phyloP scores from a whole-genome alignment of 2,888 invertebrate genomes.

The Clistopyga incitator region DNA sequence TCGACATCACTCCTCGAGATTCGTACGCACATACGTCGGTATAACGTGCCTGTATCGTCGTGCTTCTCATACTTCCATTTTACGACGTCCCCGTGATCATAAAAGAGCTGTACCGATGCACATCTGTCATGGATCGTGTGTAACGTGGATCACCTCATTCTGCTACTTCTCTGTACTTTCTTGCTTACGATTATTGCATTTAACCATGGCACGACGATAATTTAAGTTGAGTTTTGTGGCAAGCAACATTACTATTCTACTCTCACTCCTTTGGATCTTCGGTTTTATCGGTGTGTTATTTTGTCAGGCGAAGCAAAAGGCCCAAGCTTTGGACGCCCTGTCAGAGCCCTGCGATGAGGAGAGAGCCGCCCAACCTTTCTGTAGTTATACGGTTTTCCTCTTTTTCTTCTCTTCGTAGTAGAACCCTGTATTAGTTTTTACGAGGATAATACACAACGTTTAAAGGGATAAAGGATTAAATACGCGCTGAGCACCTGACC shows the following conservation, averaged over 20 bases:
- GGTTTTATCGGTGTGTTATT: not conserved
- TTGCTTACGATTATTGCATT: conserved; percentile 65
- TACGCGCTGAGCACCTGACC: conserved; percentile 76
- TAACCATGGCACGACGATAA: conserved; percentile 60
- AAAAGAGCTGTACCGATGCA: conserved; percentile 40
- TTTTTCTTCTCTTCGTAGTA: conserved; percentile 62
- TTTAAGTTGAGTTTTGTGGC: conserved; percentile 17
- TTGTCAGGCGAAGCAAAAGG: conserved; percentile 28
- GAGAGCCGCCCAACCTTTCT: conserved; percentile 32
- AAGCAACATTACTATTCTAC: not conserved
- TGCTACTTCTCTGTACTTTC: conserved; percentile 30
- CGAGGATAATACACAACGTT: conserved; percentile 84
- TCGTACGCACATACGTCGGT: conserved; percentile 18
- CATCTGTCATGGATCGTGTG: conserved; percentile 41
- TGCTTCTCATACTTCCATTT: conserved; percentile 25
- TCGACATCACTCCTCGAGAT: conserved; percentile 4
- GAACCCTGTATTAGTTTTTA: conserved; percentile 83
- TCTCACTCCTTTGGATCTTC: conserved; percentile 14
- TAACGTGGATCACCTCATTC: conserved; percentile 3
- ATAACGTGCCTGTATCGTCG: not conserved
- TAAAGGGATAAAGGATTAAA: conserved; percentile 84
- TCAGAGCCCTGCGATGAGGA: conserved; percentile 55
- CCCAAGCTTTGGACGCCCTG: conserved; percentile 79
- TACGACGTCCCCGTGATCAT: conserved; percentile 60
- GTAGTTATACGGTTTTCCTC: conserved; percentile 25